phyloP scores from a whole-genome alignment of 2,797 vertebrate species.

The Acrossocheilus fasciatus region DNA sequence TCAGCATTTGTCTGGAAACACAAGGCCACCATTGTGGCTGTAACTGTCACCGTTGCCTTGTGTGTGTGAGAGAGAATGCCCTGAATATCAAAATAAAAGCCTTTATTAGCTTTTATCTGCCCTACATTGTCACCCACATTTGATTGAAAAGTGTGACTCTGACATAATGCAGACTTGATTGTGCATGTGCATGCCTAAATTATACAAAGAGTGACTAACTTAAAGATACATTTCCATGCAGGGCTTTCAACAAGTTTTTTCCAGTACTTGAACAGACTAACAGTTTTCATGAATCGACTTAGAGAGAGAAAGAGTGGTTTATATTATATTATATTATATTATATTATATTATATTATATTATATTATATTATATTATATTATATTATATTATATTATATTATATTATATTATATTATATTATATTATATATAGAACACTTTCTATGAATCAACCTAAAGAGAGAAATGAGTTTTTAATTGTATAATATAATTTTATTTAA shows the following conservation, averaged over 20 bases:
- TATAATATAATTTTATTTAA: no score
- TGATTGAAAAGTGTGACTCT: slow-evolving; percentile 40
- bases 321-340: not conserved
- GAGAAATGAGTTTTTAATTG: no score
- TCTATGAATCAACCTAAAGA: no score
- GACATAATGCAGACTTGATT: slow-evolving; percentile 3
- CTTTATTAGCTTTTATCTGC: slow-evolving; percentile 60
- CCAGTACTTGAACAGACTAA: not conserved
- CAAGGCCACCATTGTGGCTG: slow-evolving; percentile 44
- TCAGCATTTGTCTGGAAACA: slow-evolving; percentile 41
- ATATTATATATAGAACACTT: no score
- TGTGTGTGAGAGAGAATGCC: slow-evolving; percentile 49
- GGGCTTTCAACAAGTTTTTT: slow-evolving; percentile 5
- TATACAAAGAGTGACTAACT: not conserved
- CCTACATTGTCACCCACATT: slow-evolving; percentile 61
- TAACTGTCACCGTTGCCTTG: slow-evolving; percentile 18
- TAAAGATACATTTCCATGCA: not conserved
- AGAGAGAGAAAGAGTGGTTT: not conserved
- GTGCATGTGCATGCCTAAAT: not conserved
- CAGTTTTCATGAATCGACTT: not conserved
- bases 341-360: not conserved
- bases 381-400: no score
- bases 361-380: no score
- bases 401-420: no score
- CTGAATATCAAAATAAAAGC: slow-evolving; percentile 71